A percentile compares a stretch with the other conserved stretches of the same genome.
phyloP scores from a whole-genome alignment of 2,797 vertebrate species.

The Typhlichthys subterraneus region DNA sequence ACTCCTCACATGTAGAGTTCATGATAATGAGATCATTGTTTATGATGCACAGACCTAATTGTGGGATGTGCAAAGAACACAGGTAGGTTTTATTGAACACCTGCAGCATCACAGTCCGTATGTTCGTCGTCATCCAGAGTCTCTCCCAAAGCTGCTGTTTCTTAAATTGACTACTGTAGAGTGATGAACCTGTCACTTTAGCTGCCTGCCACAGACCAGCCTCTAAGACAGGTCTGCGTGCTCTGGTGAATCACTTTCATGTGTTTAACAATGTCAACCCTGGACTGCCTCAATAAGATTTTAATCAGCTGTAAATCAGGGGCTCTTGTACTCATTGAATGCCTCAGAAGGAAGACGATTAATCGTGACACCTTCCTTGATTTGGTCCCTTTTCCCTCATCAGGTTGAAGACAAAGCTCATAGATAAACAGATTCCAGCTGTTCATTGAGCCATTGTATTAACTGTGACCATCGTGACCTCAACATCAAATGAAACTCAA shows the following conservation, averaged over 20 bases:
- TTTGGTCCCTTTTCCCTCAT: too few species aligned
- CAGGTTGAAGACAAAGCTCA: constrained; percentile 9
- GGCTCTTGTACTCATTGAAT: constrained; percentile 1
- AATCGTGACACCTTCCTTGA: neutral
- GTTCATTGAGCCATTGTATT: neutral
- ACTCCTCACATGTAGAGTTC: too few species aligned
- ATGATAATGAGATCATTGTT: too few species aligned
- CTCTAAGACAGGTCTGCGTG: constrained; percentile 19
- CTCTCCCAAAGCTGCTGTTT: constrained; percentile 43
- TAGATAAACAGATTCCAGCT: constrained; percentile 4
- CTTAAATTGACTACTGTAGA: constrained; percentile 34
- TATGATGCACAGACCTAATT: too few species aligned
- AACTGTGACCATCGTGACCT: constrained; percentile 16
- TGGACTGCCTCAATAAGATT: neutral
- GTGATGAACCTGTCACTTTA: constrained; percentile 39
- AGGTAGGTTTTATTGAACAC: too few species aligned
- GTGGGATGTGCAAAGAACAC: too few species aligned
- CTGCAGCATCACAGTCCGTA: too few species aligned
- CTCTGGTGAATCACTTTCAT: constrained; percentile 29
- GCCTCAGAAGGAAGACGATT: neutral
- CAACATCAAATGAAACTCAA: constrained; percentile 11
- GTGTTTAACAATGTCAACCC: neutral
- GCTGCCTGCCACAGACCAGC: constrained; percentile 16
- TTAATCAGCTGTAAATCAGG: constrained; percentile 3
- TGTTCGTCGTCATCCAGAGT: constrained; percentile 32